Conservation (phyloP, 2,888 invertebrate genomes). For the Belgica antarctica region DNA sequence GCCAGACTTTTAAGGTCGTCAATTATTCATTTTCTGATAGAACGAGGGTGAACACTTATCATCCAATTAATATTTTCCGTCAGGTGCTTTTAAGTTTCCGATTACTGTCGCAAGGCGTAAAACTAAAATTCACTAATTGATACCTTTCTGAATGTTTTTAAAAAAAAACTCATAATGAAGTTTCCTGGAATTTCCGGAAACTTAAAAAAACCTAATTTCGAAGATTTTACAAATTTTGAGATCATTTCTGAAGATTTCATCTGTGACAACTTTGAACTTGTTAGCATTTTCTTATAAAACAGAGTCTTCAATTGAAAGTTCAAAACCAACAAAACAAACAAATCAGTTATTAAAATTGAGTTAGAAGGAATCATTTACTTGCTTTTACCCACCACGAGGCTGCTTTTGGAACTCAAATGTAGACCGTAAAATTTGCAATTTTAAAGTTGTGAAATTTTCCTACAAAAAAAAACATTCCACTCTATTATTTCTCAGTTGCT, state of each 20-base stretch:
- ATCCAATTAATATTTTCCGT: too few species aligned
- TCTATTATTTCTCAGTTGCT: neutral
- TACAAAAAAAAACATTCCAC: neutral
- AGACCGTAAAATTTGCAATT: slow-evolving; percentile 43
- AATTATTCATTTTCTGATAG: neutral
- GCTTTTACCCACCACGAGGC: slow-evolving; percentile 32
- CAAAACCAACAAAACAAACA: too few species aligned
- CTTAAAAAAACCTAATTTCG: too few species aligned
- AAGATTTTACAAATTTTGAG: neutral
- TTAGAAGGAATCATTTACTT: neutral
- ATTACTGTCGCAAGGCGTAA: too few species aligned
- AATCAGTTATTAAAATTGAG: too few species aligned
- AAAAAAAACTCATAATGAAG: too few species aligned
- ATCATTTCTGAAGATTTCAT: neutral
- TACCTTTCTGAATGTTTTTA: too few species aligned
- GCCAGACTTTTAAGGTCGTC: neutral
- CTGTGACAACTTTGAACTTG: too few species aligned
- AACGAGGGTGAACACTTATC: neutral
- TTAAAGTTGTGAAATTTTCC: slow-evolving; percentile 40
- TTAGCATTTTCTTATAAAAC: too few species aligned
- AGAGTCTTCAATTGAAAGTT: neutral
- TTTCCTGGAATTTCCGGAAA: too few species aligned
- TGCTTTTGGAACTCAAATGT: slow-evolving; percentile 37
- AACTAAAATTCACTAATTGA: too few species aligned
- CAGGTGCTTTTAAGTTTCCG: too few species aligned